These are phyloP conservation scores for Prietella phreatophila DNA, from an alignment of 2,113 vertebrate genomes.

Conservation along the genomic window DNA sequence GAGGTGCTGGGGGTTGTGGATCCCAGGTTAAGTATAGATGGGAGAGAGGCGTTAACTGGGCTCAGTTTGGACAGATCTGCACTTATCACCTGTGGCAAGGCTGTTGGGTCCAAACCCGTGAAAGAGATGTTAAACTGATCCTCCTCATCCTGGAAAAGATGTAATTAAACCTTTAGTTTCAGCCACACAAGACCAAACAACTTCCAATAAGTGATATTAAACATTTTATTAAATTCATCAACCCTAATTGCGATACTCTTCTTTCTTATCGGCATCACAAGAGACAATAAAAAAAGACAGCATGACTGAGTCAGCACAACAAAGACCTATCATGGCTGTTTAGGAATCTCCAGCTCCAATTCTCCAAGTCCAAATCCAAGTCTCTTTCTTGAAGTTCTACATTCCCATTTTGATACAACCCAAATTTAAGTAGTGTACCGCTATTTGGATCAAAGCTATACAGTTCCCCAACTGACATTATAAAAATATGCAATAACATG, in stretches of 20 bases:
- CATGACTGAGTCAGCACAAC: neutral
- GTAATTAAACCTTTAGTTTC: neutral
- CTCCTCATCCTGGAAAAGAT: conserved; percentile 42
- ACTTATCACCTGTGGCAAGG: conserved; percentile 18
- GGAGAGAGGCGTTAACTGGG: conserved; percentile 40
- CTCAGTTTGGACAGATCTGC: conserved; percentile 45
- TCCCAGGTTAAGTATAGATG: conserved; percentile 26
- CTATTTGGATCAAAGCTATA: neutral
- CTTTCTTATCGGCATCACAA: neutral
- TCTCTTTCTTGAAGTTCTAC: neutral
- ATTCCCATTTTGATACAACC: neutral
- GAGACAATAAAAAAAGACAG: neutral
- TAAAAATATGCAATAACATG: neutral
- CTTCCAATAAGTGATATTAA: neutral
- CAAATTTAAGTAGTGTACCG: neutral
- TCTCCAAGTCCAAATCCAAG: neutral
- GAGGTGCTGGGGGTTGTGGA: conserved; percentile 42
- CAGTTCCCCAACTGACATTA: neutral
- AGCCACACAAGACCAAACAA: neutral
- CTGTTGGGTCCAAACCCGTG: conserved; percentile 55
- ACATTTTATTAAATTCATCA: neutral
- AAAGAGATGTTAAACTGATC: conserved; percentile 41
- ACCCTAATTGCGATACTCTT: neutral
- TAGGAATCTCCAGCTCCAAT: neutral
- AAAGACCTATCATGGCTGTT: neutral